Conservation (phyloP, 1,140 invertebrate genomes). For the Drosophila nigrodunni region DNA sequence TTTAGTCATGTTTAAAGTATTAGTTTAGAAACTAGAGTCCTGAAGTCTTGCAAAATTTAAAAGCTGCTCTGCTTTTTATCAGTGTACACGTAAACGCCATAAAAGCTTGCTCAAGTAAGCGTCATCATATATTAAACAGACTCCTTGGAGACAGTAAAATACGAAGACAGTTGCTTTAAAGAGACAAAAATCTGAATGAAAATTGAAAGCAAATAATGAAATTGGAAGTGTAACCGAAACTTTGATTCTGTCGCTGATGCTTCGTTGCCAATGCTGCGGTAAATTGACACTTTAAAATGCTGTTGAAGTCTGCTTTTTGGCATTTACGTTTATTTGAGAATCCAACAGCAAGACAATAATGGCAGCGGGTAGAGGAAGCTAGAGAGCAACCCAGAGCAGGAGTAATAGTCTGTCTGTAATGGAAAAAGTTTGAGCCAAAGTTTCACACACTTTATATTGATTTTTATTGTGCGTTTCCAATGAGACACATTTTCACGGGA, state of each 20-base stretch:
- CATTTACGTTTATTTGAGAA: slow-evolving; percentile 62
- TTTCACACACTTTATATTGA: slow-evolving; percentile 74
- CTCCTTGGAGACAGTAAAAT: slow-evolving; percentile 25
- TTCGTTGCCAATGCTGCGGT: slow-evolving; percentile 72
- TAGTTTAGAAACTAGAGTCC: too few relatives aligned
- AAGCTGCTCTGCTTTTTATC: too few relatives aligned
- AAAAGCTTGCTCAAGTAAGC: slow-evolving; percentile 28
- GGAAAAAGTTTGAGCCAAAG: slow-evolving; percentile 77
- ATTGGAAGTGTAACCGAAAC: slow-evolving; percentile 62
- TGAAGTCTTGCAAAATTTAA: too few relatives aligned
- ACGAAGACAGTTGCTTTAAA: slow-evolving; percentile 27
- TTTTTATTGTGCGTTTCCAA: slow-evolving; percentile 80
- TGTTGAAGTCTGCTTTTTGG: slow-evolving; percentile 79
- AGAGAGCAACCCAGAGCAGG: background rate
- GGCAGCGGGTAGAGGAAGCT: background rate
- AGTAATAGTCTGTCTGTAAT: slow-evolving; percentile 61
- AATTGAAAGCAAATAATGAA: slow-evolving; percentile 73
- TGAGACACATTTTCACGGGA: slow-evolving; percentile 48
- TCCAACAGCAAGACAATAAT: slow-evolving; percentile 14
- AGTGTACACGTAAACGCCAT: slow-evolving; percentile 1
- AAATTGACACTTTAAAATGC: slow-evolving; percentile 84
- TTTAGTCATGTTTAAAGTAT: too few relatives aligned
- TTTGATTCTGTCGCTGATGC: slow-evolving; percentile 42
- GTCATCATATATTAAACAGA: slow-evolving; percentile 9
- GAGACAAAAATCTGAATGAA: slow-evolving; percentile 25